Conservation (phyloP, 2,113 vertebrate species). For the Xenopus laevis region DNA sequence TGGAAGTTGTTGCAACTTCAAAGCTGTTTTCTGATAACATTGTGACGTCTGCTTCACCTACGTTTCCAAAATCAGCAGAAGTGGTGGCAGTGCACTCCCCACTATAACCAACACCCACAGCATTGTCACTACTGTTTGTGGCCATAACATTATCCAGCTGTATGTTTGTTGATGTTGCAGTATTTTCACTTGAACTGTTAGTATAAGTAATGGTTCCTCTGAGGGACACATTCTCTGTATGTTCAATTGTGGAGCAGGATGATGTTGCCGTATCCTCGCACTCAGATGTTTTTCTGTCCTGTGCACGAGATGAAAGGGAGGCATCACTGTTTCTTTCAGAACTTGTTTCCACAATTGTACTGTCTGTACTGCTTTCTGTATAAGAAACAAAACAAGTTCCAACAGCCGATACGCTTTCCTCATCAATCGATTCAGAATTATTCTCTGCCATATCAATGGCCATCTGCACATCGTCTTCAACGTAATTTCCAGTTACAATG, state of each 20-base stretch:
- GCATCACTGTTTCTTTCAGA: constrained; percentile 23
- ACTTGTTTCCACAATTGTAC: constrained; percentile 59
- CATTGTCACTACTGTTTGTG: constrained; percentile 1
- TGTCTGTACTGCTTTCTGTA: constrained; percentile 51
- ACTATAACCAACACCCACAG: not conserved
- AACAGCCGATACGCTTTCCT: not conserved
- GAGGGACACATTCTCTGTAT: not conserved
- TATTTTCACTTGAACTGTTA: not conserved
- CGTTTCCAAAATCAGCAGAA: constrained; percentile 23
- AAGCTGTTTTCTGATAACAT: constrained; percentile 38
- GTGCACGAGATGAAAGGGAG: not conserved
- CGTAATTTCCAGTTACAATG: constrained; percentile 26
- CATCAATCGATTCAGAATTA: not conserved
- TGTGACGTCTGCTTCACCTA: constrained; percentile 21
- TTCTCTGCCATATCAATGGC: not conserved
- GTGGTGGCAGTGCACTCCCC: constrained; percentile 22
- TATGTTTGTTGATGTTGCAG: constrained; percentile 21
- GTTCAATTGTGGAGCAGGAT: constrained; percentile 10
- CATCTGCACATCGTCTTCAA: constrained; percentile 17
- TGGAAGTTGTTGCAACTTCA: constrained; percentile 32
- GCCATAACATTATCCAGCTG: not conserved
- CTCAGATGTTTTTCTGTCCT: constrained; percentile 9
- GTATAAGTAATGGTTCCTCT: not conserved
- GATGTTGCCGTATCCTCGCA: constrained; percentile 28
- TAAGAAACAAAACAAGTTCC: not conserved